Evolutionary conservation across 2,113 vertebrate species (phyloP).

Genomic region (Campylomormyrus tamandua): DNA sequence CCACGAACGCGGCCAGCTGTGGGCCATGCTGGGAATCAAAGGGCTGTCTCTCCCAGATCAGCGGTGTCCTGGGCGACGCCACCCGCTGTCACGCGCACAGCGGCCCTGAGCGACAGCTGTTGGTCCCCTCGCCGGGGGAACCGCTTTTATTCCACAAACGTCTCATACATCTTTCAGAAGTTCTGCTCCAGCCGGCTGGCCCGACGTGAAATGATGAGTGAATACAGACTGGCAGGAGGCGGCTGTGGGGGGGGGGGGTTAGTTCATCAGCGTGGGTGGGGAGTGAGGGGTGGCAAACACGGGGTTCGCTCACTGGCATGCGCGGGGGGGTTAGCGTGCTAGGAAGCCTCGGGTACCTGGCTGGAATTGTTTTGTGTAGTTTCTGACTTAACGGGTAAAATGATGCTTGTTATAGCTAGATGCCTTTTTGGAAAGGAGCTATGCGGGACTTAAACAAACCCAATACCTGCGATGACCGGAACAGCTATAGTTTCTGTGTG

Average conservation of each 20-base stretch:
- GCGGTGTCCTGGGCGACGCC: background rate
- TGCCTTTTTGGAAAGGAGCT: background rate
- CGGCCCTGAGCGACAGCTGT: constrained; percentile 13
- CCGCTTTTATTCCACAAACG: background rate
- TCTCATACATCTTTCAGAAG: constrained; percentile 10
- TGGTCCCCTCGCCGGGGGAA: background rate
- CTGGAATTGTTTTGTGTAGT: background rate
- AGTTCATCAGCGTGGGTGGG: background rate
- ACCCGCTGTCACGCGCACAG: background rate
- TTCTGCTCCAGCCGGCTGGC: background rate
- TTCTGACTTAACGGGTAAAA: background rate
- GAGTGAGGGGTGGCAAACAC: background rate
- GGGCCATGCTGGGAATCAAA: background rate
- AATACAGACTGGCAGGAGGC: background rate
- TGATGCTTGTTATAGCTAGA: background rate
- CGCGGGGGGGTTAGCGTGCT: background rate
- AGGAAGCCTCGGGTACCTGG: background rate
- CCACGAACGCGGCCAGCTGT: background rate
- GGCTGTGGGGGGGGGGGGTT: background rate
- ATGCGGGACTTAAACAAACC: background rate
- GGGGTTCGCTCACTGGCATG: background rate
- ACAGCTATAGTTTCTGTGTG: background rate
- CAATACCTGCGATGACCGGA: constrained; percentile 8
- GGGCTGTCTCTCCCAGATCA: background rate
- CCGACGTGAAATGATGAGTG: background rate